Conservation (phyloP, 1,140 invertebrate species). For the Adelges cooleyi region DNA sequence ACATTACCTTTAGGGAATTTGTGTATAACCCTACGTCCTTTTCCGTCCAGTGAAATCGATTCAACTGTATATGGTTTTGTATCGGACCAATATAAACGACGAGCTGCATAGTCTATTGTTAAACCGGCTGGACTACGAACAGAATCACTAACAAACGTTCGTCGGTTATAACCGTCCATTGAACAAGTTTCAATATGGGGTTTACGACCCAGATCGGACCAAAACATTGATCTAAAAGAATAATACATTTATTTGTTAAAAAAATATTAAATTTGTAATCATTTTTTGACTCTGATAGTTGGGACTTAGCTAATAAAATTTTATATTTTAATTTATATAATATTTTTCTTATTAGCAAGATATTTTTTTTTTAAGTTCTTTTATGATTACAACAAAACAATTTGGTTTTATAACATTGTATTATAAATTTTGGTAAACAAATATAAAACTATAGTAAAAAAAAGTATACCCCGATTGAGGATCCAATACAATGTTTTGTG, state of each 20-base stretch:
- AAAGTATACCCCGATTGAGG: conserved; percentile 43
- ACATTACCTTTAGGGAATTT: conserved; percentile 42
- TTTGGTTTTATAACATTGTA: no score
- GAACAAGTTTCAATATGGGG: conserved; percentile 50
- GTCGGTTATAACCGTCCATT: conserved; percentile 52
- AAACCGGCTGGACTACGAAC: conserved; percentile 56
- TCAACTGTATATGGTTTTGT: conserved; percentile 62
- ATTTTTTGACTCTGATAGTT: no score
- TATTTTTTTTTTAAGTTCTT: neutral
- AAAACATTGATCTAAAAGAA: conserved; percentile 55
- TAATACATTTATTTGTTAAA: no score
- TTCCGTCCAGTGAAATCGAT: conserved; percentile 60
- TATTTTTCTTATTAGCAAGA: neutral
- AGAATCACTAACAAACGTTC: conserved; percentile 43
- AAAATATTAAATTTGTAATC: no score
- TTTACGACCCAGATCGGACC: conserved; percentile 66
- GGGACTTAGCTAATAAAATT: no score
- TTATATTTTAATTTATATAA: no score
- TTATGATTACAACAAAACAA: no score
- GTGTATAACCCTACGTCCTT: conserved; percentile 48
- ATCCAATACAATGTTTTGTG: conserved; percentile 55
- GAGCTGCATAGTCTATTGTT: conserved; percentile 53
- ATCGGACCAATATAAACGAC: conserved; percentile 64
- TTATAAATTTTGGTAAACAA: no score
- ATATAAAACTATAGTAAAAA: no score